Conservation (phyloP, 2,888 invertebrate genomes). For the Allacma fusca region DNA sequence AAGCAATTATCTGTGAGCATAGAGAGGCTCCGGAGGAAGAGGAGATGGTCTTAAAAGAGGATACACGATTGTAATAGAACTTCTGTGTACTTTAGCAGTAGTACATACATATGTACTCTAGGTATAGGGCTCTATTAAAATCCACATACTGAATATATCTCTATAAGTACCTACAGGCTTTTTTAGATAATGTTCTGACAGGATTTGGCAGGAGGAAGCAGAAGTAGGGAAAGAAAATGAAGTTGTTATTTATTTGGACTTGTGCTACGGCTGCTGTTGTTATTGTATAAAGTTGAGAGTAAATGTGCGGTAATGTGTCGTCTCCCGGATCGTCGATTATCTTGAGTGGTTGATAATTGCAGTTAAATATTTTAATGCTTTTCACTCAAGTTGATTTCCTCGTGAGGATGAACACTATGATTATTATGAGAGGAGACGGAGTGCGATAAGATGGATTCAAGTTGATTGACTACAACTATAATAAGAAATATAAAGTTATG, state of each 20-base stretch:
- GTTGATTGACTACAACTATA: no score
- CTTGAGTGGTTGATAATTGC: conserved; percentile 60
- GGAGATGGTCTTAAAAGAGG: neutral
- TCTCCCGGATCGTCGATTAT: conserved; percentile 52
- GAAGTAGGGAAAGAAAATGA: neutral
- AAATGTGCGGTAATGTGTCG: neutral
- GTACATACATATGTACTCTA: neutral
- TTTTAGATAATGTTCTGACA: no score
- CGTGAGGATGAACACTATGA: conserved; percentile 44
- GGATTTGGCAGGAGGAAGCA: neutral
- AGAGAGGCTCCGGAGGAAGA: neutral
- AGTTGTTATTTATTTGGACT: conserved; percentile 23
- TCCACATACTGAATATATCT: no score
- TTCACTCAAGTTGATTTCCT: conserved; percentile 42
- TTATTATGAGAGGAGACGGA: conserved; percentile 9
- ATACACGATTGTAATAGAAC: neutral
- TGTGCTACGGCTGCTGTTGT: conserved; percentile 4
- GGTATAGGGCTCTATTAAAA: no score
- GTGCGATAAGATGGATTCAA: neutral
- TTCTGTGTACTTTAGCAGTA: no score
- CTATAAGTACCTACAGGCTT: no score
- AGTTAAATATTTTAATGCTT: conserved; percentile 52
- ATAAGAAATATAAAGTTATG: no score
- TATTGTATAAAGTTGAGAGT: neutral
- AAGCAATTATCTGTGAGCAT: conserved; percentile 27